These are phyloP conservation scores for Cynopterus sphinx DNA, from an alignment of 2,797 vertebrate genomes.

Conservation along the genomic window DNA sequence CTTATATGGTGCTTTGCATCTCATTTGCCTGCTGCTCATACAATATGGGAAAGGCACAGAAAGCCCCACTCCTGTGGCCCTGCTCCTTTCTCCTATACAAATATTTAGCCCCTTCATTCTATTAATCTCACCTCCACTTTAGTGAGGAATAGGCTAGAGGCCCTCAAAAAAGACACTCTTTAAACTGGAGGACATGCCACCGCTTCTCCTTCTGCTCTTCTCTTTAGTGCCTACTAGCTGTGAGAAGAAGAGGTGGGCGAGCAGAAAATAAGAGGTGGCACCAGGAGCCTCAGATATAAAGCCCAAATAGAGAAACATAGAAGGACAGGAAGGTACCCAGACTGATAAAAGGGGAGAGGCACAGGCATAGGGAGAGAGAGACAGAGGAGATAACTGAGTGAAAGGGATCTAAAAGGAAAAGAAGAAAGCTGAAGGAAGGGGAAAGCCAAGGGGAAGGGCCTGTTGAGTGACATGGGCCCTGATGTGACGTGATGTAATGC, in stretches of 20 bases:
- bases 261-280: not conserved
- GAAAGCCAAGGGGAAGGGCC: not conserved
- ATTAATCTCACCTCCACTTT: not conserved
- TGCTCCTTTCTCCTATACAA: not conserved
- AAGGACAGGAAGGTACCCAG: not conserved
- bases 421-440: not conserved
- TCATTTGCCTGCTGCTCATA: slow-evolving; percentile 60
- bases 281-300: not conserved
- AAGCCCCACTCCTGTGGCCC: not conserved
- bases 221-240: not conserved
- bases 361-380: not conserved
- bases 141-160: not conserved
- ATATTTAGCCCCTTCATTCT: not conserved
- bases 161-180: not conserved
- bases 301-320: not conserved
- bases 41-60: not conserved
- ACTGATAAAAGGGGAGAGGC: not conserved
- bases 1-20: slow-evolving; percentile 50
- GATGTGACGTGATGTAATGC: slow-evolving; percentile 68
- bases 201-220: not conserved
- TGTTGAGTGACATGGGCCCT: not conserved
- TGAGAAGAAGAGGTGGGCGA: not conserved
- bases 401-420: not conserved
- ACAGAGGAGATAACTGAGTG: not conserved
- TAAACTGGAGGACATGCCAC: not conserved